Evolutionary conservation across 2,797 vertebrate species (phyloP), one percentile per base, ranked within the genome.

Genomic region (Rousettus madagascariensis): DNA sequence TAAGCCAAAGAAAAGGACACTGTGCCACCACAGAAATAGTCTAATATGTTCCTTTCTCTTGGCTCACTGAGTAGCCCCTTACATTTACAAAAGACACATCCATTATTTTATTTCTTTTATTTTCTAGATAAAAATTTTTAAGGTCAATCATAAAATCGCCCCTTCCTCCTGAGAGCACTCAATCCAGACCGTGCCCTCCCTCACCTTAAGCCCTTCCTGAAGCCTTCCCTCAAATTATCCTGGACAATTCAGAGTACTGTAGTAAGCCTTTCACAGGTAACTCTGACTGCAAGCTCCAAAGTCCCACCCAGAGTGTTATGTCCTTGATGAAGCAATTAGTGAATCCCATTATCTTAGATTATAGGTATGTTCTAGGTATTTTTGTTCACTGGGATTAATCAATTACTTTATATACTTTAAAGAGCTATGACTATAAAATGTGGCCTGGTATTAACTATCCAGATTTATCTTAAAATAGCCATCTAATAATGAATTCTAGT

Each of bases 161-260:
- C 12, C 28, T 74, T 19, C 8, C 28, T 94, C 24, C 6, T 38
- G 6, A 66, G 20, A 78, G 19, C 16, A 22, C 41, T 9, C 3
- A 49, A 15, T 46, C 8, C 17, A 78, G 20, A 59, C 19, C 0
- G 33, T 1, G 74, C 3, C 1, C 6, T 84, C 3, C 13, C 2
- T 57, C 16, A 20, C 8, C 6, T 19, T 12, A 36, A 33, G 12
- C 49, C 20, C 28, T 63, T 4, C 17, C 28, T 46, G 2, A 22
- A 33, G 0, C 17, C 3, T 15, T 68, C 7, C 33, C 3, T 72
- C 5, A 2, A 36, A 10, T 24, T 7, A 84, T 2, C 2, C 3
- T 55, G 20, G 3, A 88, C 13, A 68, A 26, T 3, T 8, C 38
- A 20, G n/a, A 63, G 33, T 11, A 57, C 30, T 33, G 1, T 1